Conservation (phyloP, 2,888 invertebrate genomes). For the Heliconius hortense region DNA sequence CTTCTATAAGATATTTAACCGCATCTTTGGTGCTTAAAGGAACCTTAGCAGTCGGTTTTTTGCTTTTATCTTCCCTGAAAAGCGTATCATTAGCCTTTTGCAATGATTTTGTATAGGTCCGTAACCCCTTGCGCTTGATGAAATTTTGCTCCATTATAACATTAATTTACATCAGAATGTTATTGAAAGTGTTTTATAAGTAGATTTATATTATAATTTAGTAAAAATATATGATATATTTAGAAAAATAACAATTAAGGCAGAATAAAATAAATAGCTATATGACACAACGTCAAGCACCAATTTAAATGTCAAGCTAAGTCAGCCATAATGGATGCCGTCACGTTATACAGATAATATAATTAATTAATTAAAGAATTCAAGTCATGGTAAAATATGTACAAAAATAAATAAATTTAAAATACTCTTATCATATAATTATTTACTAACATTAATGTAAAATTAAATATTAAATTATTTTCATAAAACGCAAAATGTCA, state of each 20-base stretch:
- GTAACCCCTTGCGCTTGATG: constrained; percentile 36
- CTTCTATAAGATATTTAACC: constrained; percentile 61
- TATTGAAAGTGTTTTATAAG: neutral
- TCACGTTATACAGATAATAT: constrained; percentile 1
- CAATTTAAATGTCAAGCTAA: constrained; percentile 31
- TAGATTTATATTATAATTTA: neutral
- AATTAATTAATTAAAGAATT: neutral
- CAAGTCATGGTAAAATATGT: neutral
- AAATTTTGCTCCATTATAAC: constrained; percentile 43
- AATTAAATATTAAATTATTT: constrained; percentile 8
- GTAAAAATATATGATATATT: neutral
- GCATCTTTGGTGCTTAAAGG: constrained; percentile 64
- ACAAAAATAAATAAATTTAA: neutral
- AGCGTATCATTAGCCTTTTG: constrained; percentile 23
- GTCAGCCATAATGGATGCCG: constrained; percentile 31
- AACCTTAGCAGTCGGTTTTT: constrained; percentile 34
- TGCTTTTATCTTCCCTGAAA: constrained; percentile 11
- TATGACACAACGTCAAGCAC: constrained; percentile 34
- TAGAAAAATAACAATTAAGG: constrained; percentile 23
- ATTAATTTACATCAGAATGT: constrained; percentile 17
- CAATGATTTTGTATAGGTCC: constrained; percentile 36
- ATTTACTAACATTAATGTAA: neutral
- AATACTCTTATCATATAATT: neutral
- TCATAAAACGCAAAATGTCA: constrained; percentile 29
- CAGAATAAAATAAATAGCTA: constrained; percentile 20